A percentile compares a stretch with the other conserved stretches of the same genome.
Conservation (phyloP, 2,113 vertebrate genomes). For the Protomyctophum bolini region DNA sequence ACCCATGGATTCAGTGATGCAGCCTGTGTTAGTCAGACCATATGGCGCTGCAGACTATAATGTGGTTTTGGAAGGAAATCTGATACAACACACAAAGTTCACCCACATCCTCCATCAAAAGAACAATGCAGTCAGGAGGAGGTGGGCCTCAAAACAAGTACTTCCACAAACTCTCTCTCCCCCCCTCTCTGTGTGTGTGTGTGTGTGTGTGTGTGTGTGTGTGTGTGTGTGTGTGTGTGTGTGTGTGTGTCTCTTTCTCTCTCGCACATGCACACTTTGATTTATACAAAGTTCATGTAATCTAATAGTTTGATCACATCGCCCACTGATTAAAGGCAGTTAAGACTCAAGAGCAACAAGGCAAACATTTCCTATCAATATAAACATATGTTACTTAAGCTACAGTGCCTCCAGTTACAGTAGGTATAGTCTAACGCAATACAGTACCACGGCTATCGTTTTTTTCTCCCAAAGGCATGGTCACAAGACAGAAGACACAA, state of each 20-base stretch:
- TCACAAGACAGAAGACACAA: too few relatives aligned
- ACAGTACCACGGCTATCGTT: not conserved
- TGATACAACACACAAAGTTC: slow-evolving; percentile 1
- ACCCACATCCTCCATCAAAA: slow-evolving; percentile 21
- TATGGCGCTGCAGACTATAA: slow-evolving; percentile 9
- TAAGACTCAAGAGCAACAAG: too few relatives aligned
- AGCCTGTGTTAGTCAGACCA: not conserved
- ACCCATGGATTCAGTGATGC: not conserved
- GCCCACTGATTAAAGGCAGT: too few relatives aligned
- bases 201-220: not conserved
- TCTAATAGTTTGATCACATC: not conserved
- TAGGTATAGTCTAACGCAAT: slow-evolving; percentile 4
- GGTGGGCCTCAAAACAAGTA: slow-evolving; percentile 8
- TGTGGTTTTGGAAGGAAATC: slow-evolving; percentile 4
- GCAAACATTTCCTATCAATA: too few relatives aligned
- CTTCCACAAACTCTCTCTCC: not conserved
- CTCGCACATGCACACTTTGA: not conserved
- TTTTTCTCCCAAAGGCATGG: not conserved
- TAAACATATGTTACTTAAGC: slow-evolving; percentile 15
- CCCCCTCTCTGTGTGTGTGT: not conserved
- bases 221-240: too few relatives aligned
- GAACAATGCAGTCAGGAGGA: not conserved
- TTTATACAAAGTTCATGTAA: slow-evolving; percentile 23
- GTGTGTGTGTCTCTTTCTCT: not conserved
- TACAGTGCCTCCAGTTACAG: slow-evolving; percentile 1